Evolutionary conservation across 92 coral and sea anemone genomes (phyloP).

Genomic region (Palythoa caribaeorum): DNA sequence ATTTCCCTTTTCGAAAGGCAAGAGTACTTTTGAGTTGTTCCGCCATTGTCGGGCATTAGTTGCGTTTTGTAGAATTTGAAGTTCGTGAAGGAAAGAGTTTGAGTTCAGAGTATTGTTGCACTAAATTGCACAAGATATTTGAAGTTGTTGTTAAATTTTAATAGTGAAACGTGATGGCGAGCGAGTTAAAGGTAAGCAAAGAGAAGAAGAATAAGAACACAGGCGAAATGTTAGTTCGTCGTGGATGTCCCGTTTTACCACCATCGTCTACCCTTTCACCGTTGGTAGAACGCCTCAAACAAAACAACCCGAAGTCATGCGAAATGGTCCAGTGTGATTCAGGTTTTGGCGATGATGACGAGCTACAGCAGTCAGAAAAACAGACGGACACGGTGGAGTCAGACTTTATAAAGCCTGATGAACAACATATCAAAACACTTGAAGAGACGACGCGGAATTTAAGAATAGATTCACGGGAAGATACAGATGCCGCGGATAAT

Average conservation of each 20-base stretch:
- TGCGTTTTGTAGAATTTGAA: not conserved
- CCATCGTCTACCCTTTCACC: not conserved
- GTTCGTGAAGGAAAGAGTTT: not conserved
- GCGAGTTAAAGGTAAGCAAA: slow-evolving; percentile 1
- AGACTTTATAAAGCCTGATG: not conserved
- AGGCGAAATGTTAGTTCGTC: slow-evolving; percentile 23
- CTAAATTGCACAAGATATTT: not conserved
- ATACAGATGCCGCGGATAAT: not conserved
- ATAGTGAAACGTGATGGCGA: not conserved
- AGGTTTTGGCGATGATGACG: slow-evolving; percentile 79
- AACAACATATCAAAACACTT: slow-evolving; percentile 22
- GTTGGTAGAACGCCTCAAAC: not conserved
- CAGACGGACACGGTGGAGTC: slow-evolving; percentile 1
- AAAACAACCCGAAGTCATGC: slow-evolving; percentile 1
- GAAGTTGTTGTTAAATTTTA: not conserved
- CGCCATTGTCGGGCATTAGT: slow-evolving; percentile 75
- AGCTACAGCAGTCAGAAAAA: slow-evolving; percentile 56
- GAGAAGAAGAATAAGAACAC: not conserved
- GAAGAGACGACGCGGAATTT: slow-evolving; percentile 67
- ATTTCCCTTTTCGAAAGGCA: slow-evolving; percentile 57
- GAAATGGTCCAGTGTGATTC: slow-evolving; percentile 68
- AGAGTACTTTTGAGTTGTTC: slow-evolving; percentile 54
- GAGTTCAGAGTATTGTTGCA: not conserved
- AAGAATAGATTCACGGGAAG: slow-evolving; percentile 55
- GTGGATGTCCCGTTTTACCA: slow-evolving; percentile 13